These are phyloP conservation scores for Aplidium turbinatum DNA, from an alignment of 23 tunicate species.

Conservation along the genomic window DNA sequence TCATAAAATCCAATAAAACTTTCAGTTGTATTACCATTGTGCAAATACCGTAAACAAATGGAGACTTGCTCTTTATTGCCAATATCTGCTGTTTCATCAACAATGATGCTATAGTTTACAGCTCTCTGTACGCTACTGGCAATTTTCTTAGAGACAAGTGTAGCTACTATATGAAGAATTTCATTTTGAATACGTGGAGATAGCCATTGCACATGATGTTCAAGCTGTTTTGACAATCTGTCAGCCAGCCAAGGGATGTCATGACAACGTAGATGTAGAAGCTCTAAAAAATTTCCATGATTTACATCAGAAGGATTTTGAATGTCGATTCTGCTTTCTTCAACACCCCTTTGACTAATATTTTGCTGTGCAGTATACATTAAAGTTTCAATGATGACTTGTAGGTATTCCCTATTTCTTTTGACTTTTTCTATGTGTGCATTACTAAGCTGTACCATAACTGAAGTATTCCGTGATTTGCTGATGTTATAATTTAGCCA, in stretches of 20 bases:
- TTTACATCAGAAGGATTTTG: slow-evolving; percentile 10
- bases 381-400: slow-evolving; percentile 15
- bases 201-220: not conserved
- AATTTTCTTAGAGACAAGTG: not conserved
- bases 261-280: slow-evolving; percentile 5
- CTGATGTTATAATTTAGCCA: slow-evolving; percentile 6
- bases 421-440: not conserved
- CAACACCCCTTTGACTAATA: slow-evolving; percentile 22
- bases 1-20: slow-evolving; percentile 38
- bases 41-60: slow-evolving; percentile 22
- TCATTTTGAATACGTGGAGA: slow-evolving; percentile 42
- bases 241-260: slow-evolving; percentile 27
- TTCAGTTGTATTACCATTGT: not conserved
- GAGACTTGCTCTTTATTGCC: slow-evolving; percentile 28
- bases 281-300: slow-evolving; percentile 29
- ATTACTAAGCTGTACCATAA: slow-evolving; percentile 3
- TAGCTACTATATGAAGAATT: slow-evolving; percentile 22
- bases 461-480: not conserved
- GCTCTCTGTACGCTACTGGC: not conserved
- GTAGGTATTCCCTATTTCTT: slow-evolving; percentile 16
- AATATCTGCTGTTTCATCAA: slow-evolving; percentile 51
- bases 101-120: slow-evolving; percentile 20
- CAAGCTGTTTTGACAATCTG: not conserved
- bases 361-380: slow-evolving; percentile 28
- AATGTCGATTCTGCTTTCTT: slow-evolving; percentile 7